A percentile compares a stretch with the other conserved stretches of the same genome.
Conservation (phyloP, 2,113 vertebrate genomes). For the Chunga burmeisteri region DNA sequence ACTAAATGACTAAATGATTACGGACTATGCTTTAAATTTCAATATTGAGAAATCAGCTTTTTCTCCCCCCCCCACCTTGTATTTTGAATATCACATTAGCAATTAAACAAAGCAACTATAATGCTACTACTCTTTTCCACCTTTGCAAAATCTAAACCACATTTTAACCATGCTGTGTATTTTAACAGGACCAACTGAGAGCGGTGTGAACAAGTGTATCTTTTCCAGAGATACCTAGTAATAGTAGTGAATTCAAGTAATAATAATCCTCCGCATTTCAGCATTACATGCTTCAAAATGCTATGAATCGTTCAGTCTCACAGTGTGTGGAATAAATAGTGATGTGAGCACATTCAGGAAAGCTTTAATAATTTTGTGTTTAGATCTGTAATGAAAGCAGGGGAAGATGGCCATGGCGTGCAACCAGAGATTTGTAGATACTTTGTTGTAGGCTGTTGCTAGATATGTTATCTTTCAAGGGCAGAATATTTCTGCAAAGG, state of each 20-base stretch:
- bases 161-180: background rate
- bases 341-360: background rate
- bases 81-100: background rate
- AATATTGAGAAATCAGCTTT: background rate
- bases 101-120: background rate
- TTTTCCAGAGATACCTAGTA: slow-evolving; percentile 7
- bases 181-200: slow-evolving; percentile 17
- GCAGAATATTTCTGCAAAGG: slow-evolving; percentile 59
- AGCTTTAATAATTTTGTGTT: slow-evolving; percentile 6
- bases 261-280: slow-evolving; percentile 29
- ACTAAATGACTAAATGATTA: background rate
- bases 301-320: slow-evolving; percentile 2
- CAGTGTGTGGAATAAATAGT: background rate
- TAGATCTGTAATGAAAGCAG: background rate
- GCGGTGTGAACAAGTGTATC: background rate
- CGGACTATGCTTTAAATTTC: slow-evolving; percentile 20
- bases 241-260: slow-evolving; percentile 47
- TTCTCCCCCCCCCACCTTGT: background rate
- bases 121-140: background rate
- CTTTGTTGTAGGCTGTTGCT: slow-evolving; percentile 5
- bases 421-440: background rate
- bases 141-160: background rate
- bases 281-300: slow-evolving; percentile 1
- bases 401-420: background rate
- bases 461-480: slow-evolving; percentile 57